Evolutionary conservation across 2,797 vertebrate genomes (phyloP).

Genomic region (Mormyrops attenuatus): DNA sequence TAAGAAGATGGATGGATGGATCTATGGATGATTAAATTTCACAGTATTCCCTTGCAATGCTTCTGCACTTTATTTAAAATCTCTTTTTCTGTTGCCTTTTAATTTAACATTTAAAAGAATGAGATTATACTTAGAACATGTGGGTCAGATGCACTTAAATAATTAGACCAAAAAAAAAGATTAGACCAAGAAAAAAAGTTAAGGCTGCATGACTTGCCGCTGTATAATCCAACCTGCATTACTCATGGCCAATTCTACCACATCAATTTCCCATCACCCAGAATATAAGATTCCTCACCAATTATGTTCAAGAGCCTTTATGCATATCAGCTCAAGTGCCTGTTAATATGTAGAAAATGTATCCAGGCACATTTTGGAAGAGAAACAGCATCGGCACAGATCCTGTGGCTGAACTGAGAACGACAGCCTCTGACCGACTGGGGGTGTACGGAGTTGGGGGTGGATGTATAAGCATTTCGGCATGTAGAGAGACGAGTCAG

Average conservation of each 20-base stretch:
- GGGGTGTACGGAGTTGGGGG: conserved; percentile 20
- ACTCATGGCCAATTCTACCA: neutral
- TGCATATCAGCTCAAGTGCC: neutral
- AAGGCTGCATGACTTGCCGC: neutral
- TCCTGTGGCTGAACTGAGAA: conserved; percentile 44
- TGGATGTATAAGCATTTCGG: neutral
- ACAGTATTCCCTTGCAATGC: neutral
- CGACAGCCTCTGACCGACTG: conserved; percentile 56
- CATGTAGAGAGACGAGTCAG: conserved; percentile 29
- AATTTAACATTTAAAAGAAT: neutral
- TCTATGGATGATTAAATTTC: neutral
- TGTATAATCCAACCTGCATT: neutral
- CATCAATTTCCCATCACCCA: neutral
- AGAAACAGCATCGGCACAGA: conserved; percentile 24
- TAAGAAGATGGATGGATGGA: neutral
- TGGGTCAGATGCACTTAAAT: neutral
- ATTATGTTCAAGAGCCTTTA: neutral
- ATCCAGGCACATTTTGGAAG: neutral
- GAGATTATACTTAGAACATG: neutral
- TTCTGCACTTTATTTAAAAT: neutral
- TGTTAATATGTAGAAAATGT: neutral
- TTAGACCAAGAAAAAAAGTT: neutral
- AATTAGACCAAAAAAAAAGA: neutral
- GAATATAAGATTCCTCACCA: neutral
- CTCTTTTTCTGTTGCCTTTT: neutral